These are phyloP conservation scores for Darevskia nairensis DNA, from an alignment of 2,797 vertebrate genomes.

Conservation along the genomic window DNA sequence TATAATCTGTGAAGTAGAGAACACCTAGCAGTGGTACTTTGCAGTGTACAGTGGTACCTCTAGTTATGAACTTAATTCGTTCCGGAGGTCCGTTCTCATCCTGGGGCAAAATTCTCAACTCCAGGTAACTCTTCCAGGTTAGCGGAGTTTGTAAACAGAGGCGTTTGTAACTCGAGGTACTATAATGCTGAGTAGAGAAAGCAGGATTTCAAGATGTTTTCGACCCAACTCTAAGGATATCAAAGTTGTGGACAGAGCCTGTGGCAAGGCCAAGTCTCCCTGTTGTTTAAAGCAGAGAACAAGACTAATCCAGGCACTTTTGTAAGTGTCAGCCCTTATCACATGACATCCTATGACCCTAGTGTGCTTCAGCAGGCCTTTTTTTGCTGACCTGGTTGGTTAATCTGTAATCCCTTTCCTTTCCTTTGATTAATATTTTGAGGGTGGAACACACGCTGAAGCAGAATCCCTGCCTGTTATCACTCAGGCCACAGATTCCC, in stretches of 20 bases:
- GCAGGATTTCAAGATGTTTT: slow-evolving; percentile 1
- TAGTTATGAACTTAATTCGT: too few relatives aligned
- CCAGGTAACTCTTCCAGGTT: too few relatives aligned
- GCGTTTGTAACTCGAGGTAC: too few relatives aligned
- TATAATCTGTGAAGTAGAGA: too few relatives aligned
- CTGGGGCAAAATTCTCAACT: too few relatives aligned
- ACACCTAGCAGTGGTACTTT: too few relatives aligned
- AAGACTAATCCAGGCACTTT: neutral
- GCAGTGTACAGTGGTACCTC: too few relatives aligned
- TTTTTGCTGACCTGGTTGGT: neutral
- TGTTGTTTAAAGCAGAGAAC: neutral
- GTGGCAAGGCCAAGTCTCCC: neutral
- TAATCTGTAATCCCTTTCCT: neutral
- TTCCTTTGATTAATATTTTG: neutral
- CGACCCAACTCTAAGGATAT: neutral
- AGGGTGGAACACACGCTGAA: neutral
- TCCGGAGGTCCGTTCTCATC: too few relatives aligned
- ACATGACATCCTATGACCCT: neutral
- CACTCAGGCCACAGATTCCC: neutral
- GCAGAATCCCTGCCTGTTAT: neutral
- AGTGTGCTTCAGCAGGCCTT: neutral
- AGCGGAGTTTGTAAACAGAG: too few relatives aligned
- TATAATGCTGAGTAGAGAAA: neutral
- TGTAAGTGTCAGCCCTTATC: neutral
- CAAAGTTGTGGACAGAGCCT: too few relatives aligned